These are phyloP conservation scores for Ambastaia sidthimunki DNA, from an alignment of 2,797 vertebrate genomes.

Conservation along the genomic window DNA sequence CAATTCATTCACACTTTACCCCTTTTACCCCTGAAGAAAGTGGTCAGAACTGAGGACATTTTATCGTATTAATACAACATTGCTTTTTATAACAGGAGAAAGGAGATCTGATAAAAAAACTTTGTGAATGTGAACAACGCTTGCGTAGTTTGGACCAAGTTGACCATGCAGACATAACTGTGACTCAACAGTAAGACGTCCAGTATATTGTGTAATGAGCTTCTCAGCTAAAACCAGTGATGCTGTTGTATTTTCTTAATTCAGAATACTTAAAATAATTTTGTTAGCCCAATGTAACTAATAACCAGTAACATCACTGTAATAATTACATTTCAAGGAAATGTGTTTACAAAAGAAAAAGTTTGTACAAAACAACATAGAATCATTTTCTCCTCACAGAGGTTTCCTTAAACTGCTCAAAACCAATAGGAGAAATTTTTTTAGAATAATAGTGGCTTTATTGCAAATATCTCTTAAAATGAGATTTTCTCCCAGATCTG, in stretches of 20 bases:
- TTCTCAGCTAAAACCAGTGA: not conserved
- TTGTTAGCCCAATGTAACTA: not conserved
- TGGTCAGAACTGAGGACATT: not conserved
- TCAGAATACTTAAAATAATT: not conserved
- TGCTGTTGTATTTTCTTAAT: not conserved
- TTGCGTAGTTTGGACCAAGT: slow-evolving; percentile 75
- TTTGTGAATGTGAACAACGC: slow-evolving; percentile 85
- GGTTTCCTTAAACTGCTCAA: not conserved
- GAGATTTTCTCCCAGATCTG: slow-evolving; percentile 75
- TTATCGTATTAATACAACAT: not conserved
- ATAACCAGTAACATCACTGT: too few relatives aligned
- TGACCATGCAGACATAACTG: slow-evolving; percentile 69
- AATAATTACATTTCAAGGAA: not conserved
- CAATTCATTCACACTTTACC: not conserved
- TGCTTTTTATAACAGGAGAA: slow-evolving; percentile 82
- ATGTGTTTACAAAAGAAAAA: not conserved
- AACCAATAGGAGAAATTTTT: not conserved
- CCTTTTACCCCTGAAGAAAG: not conserved
- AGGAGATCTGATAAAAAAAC: slow-evolving; percentile 83
- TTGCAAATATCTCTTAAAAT: slow-evolving; percentile 11
- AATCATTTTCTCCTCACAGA: not conserved
- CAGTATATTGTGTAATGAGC: not conserved
- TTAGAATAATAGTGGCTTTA: not conserved
- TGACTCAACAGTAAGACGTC: slow-evolving; percentile 69
- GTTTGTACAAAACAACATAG: not conserved